Conservation (phyloP, 1,140 invertebrate genomes). For the Sminthurides bifidus region DNA sequence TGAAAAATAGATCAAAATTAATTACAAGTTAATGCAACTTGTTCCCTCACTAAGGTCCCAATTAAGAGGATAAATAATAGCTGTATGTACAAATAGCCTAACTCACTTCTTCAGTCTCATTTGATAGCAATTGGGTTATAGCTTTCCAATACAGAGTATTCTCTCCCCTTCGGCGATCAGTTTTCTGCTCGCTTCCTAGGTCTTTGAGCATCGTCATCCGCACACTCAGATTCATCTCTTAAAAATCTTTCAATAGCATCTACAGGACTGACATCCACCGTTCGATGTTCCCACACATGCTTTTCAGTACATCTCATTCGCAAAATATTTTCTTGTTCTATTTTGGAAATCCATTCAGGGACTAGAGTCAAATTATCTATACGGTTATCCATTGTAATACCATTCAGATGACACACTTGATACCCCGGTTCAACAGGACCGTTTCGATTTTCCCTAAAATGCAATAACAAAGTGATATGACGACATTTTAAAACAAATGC, state of each 20-base stretch:
- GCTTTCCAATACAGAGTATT: constrained; percentile 31
- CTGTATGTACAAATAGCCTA: background rate
- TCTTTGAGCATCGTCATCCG: background rate
- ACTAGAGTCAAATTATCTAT: constrained; percentile 30
- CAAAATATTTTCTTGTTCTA: constrained; percentile 26
- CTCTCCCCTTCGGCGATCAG: constrained; percentile 24
- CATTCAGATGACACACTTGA: constrained; percentile 29
- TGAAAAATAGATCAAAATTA: constrained; percentile 9
- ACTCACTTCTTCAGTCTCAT: constrained; percentile 30
- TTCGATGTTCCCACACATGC: constrained; percentile 17
- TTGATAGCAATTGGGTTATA: constrained; percentile 26
- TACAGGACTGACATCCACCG: background rate
- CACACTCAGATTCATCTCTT: constrained; percentile 6
- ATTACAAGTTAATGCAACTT: background rate
- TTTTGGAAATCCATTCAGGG: constrained; percentile 25
- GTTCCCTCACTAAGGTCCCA: too few relatives aligned
- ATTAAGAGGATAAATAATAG: too few relatives aligned
- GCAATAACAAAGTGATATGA: background rate
- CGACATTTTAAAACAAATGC: background rate
- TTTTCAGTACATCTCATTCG: constrained; percentile 21
- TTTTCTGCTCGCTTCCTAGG: constrained; percentile 15
- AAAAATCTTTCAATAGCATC: background rate
- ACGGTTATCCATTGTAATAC: constrained; percentile 31
- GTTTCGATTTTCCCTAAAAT: constrained; percentile 27
- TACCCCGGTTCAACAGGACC: constrained; percentile 23